Evolutionary conservation across 2,888 invertebrate species (phyloP).

Genomic region (Clistopyga incitator): DNA sequence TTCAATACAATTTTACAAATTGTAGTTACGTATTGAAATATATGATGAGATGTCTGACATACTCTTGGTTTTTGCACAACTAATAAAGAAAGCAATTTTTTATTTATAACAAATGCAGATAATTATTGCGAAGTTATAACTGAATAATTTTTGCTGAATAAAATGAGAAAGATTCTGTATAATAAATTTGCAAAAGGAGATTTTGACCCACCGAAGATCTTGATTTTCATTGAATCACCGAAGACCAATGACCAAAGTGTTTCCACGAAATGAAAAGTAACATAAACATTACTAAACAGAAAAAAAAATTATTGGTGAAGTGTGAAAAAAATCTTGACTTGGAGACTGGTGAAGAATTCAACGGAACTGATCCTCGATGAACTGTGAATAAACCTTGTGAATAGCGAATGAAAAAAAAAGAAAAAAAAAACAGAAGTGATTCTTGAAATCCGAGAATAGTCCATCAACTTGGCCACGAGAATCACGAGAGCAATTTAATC

Average conservation of each 20-base stretch:
- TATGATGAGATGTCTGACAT: no score
- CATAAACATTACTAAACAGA: no score
- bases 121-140: no score
- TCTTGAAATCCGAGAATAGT: slow-evolving; percentile 13
- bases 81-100: no score
- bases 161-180: not conserved
- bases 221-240: not conserved
- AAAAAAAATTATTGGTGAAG: no score
- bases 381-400: not conserved
- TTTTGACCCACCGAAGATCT: not conserved
- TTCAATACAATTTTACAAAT: no score
- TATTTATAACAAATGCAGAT: no score
- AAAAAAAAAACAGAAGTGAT: not conserved
- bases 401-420: not conserved
- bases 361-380: not conserved
- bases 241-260: not conserved
- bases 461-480: not conserved
- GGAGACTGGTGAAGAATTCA: not conserved
- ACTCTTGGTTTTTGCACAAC: no score
- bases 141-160: no score
- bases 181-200: not conserved
- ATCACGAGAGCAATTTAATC: slow-evolving; percentile 24
- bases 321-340: not conserved
- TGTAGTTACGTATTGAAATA: no score
- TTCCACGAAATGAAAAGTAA: not conserved